Base-by-base conservation (phyloP, 1,140 invertebrate species). In the Drosophila equinoxialis region DNA sequence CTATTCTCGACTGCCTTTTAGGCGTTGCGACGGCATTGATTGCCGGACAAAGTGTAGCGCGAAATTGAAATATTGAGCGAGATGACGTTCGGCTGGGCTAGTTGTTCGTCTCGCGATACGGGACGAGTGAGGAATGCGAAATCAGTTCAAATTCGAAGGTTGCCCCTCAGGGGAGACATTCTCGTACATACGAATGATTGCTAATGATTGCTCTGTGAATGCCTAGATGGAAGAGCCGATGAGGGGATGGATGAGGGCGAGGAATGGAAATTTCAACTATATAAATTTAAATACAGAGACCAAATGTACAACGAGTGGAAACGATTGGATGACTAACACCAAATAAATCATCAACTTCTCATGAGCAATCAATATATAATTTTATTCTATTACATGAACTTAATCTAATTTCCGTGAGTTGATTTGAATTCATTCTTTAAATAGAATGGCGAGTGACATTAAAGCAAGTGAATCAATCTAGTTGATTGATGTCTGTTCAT, bases 31-130 rank as follows among this genome's bases (percentile, higher is more conserved):
- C 42, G 57, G 61, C 69, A 83, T 87, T 86, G 82, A 86, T 87
- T 87, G 83, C 71, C 54, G 51, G 64, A 72, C 76, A 78, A 77
- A 78, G 64, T 77, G 68, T 83, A 83, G 68, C 79, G 79, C 70
- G 68, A 86, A 86, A 86, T 82, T 87, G 83, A 86, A 86, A 79
- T 86, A 87, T 86, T 83, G 79, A 83, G 79, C 72, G 68, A 74
- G 63, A 70, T 23, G 20, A 4, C 8, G 17, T 17, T 7, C 6
- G 45, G 7, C 6, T 7, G 45, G 13, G 7, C 23, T 26, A 26
- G 23, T 26, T 30, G 30, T 30, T 30, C 30, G 30, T 30, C 30
- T 30, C 6, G 30, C 30, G 30, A 30, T 30, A 30, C 30, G 42
- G 14, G 14, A 45, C 6, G 42, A 6, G 42, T 45, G 42, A 51